These are phyloP conservation scores for Etheostoma nigrum DNA, from an alignment of 2,797 vertebrate species.

Conservation along the genomic window DNA sequence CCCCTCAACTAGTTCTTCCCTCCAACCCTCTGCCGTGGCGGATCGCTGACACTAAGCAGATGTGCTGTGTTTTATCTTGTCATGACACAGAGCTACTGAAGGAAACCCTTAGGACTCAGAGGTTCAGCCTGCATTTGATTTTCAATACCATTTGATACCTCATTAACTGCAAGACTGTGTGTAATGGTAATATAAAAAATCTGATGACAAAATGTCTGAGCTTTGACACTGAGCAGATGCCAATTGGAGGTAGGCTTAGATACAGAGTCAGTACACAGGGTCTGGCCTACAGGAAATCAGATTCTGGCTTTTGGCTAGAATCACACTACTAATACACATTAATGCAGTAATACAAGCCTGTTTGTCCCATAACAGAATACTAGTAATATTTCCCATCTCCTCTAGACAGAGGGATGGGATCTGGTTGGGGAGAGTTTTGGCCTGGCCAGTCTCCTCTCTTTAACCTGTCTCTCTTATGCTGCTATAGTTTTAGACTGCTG, in stretches of 20 bases:
- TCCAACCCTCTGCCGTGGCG: constrained; percentile 48
- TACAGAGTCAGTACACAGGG: constrained; percentile 1
- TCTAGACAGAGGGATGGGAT: no score
- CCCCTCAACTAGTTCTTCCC: constrained; percentile 65
- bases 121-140: constrained; percentile 56
- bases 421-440: no score
- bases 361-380: background rate
- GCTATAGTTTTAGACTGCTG: no score
- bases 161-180: constrained; percentile 48
- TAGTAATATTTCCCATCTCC: no score
- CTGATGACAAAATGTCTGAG: constrained; percentile 51
- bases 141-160: constrained; percentile 52
- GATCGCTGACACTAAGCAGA: constrained; percentile 82
- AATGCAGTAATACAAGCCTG: background rate
- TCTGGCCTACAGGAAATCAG: constrained; percentile 25
- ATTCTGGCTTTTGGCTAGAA: constrained; percentile 14
- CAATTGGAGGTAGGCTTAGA: constrained; percentile 7
- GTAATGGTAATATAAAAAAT: constrained; percentile 53
- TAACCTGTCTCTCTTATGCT: no score
- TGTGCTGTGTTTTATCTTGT: constrained; percentile 78
- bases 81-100: constrained; percentile 78
- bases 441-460: no score
- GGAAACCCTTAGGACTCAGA: constrained; percentile 59
- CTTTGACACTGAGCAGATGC: constrained; percentile 55
- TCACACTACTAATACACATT: background rate